Evolutionary conservation across 2,888 invertebrate genomes (phyloP), one percentile per base, ranked within the genome.

Genomic region (Hirtodrosophila trivittata): DNA sequence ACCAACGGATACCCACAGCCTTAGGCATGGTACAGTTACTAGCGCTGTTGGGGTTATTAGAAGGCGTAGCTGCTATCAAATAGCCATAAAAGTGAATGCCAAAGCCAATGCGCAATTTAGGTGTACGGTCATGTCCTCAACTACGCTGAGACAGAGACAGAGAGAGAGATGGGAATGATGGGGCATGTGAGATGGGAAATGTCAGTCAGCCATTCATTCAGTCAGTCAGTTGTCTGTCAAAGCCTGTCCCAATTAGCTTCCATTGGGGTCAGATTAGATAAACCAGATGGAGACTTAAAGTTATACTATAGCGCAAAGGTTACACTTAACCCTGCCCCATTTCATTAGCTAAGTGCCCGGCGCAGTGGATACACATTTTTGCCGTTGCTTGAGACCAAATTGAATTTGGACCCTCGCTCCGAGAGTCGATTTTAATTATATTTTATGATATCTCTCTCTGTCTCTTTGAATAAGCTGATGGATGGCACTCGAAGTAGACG

Each of bases 291-390:
- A 52, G 18, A 21, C 3, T 21, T 21, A 46, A 32, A 43, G 42
- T 43, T 41, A 47, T 21, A 55, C 47, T 33, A 43, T 35, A 21
- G 43, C 39, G 47, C 26, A 47, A 47, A n/a, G 35, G 33, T 59
- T 62, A 59, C 77, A 75, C 52, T 69, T 66, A 59, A 58, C 63
- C 45, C 43, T 21, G 52, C 41, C 33, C 18, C 58, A 57, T 77
- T 66, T 80, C 70, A 77, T 77, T 81, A 71, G 75, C 70, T 77
- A 75, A 78, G 74, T 77, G 80, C 18, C 52, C 62, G 30, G 26
- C 18, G 16, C 13, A 38, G 12, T 28, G 30, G 51, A 54, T 56
- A 72, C 54, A 62, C 66, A 51, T 35, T 32, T 59, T 65, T 43
- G 50, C 28, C 18, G 41, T 46, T 39, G 41, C 16, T 71, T 52